Evolutionary conservation across 2,888 invertebrate genomes (phyloP).

Genomic region (Agrotis clavis): DNA sequence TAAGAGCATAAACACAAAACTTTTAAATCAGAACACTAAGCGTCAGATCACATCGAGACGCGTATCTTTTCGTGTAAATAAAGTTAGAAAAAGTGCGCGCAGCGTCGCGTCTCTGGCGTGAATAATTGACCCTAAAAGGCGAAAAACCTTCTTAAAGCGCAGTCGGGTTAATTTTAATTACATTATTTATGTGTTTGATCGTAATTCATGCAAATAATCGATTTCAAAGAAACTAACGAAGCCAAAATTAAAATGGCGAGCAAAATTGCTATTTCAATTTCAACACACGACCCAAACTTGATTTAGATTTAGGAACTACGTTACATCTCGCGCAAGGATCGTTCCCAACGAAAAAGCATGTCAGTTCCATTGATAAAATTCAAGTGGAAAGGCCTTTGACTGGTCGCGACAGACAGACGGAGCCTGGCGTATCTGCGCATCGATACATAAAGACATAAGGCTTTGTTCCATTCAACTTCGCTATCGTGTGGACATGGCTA

Average conservation of each 20-base stretch:
- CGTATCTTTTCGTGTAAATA: too few species aligned
- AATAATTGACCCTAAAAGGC: too few species aligned
- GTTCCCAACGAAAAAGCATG: slow-evolving; percentile 32
- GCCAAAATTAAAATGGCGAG: not conserved
- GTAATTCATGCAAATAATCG: not conserved
- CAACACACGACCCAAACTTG: not conserved
- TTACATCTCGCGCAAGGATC: slow-evolving; percentile 7
- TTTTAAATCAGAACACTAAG: too few species aligned
- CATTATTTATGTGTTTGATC: too few species aligned
- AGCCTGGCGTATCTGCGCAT: slow-evolving; percentile 27
- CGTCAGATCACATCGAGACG: too few species aligned
- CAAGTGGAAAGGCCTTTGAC: slow-evolving; percentile 47
- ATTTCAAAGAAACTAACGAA: not conserved
- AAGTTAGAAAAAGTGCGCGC: too few species aligned
- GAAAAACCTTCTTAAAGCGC: too few species aligned
- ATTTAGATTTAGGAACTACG: slow-evolving; percentile 29
- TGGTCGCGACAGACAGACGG: slow-evolving; percentile 35
- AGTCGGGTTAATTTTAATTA: too few species aligned
- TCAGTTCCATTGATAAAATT: slow-evolving; percentile 53
- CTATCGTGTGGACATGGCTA: slow-evolving; percentile 16
- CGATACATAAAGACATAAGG: slow-evolving; percentile 43
- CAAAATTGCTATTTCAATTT: slow-evolving; percentile 16
- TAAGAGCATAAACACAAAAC: too few species aligned
- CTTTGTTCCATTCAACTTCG: slow-evolving; percentile 46
- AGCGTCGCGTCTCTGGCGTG: too few species aligned